phyloP scores from a whole-genome alignment of 2,888 invertebrate genomes.

The Amaurobius ferox region DNA sequence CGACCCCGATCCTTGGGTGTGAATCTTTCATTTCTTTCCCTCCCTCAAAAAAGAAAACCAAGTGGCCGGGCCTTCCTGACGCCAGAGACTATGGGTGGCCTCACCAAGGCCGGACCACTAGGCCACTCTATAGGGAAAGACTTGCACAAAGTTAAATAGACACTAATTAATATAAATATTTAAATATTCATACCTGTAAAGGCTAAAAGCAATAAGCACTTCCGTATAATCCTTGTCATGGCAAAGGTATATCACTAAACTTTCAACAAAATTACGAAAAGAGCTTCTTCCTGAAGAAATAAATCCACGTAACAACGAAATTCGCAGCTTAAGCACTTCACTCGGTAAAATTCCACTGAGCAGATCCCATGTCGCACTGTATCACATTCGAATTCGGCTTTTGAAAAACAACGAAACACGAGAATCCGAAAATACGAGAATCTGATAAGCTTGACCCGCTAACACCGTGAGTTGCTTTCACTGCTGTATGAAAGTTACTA shows the following conservation, averaged over 20 bases:
- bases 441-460: neutral
- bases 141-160: no score
- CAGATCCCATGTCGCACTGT: neutral
- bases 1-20: no score
- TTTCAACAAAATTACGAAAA: no score
- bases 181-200: conserved; percentile 1
- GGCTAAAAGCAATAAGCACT: conserved; percentile 7
- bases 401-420: neutral
- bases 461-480: neutral
- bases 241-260: neutral
- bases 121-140: no score
- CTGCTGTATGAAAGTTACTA: conserved; percentile 27
- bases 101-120: no score
- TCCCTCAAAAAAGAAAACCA: no score
- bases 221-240: conserved; percentile 9
- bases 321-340: neutral
- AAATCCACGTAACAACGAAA: neutral
- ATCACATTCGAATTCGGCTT: neutral
- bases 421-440: neutral
- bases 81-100: no score
- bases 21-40: no score
- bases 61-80: no score
- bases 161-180: no score
- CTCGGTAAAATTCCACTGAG: neutral
- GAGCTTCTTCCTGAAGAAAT: neutral